These are phyloP conservation scores for Anas platyrhynchos DNA, from an alignment of 2,113 vertebrate genomes.

Conservation along the genomic window DNA sequence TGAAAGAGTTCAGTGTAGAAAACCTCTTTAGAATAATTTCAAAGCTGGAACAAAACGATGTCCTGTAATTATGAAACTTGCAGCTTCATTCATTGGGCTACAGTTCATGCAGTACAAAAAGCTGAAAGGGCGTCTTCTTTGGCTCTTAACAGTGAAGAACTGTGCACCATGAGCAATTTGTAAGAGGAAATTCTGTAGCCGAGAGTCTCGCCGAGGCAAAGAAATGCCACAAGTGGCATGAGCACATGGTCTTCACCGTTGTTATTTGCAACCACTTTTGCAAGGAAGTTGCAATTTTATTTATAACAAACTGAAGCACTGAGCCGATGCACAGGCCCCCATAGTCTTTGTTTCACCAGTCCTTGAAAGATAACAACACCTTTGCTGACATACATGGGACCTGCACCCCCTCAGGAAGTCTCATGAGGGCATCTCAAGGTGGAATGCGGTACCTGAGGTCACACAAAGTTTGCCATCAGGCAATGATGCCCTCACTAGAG, in stretches of 20 bases:
- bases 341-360: accelerated
- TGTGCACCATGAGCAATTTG: neutral
- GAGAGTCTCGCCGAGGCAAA: neutral
- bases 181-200: neutral
- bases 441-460: neutral
- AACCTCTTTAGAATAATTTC: neutral
- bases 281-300: neutral
- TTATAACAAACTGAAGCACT: neutral
- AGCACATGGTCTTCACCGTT: neutral
- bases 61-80: neutral
- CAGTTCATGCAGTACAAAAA: neutral
- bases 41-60: neutral
- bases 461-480: accelerated
- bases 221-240: neutral
- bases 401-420: neutral
- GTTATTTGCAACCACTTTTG: neutral
- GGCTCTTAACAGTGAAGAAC: neutral
- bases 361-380: neutral
- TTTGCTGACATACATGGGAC: neutral
- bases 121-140: accelerated
- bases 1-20: neutral
- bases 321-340: no score
- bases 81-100: neutral
- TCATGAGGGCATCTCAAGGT: neutral
- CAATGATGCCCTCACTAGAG: neutral